A percentile compares a stretch with the other conserved stretches of the same genome.
These are phyloP conservation scores for Bergia puertoricense DNA, from an alignment of 92 coral and sea anemone genomes.

Conservation along the genomic window DNA sequence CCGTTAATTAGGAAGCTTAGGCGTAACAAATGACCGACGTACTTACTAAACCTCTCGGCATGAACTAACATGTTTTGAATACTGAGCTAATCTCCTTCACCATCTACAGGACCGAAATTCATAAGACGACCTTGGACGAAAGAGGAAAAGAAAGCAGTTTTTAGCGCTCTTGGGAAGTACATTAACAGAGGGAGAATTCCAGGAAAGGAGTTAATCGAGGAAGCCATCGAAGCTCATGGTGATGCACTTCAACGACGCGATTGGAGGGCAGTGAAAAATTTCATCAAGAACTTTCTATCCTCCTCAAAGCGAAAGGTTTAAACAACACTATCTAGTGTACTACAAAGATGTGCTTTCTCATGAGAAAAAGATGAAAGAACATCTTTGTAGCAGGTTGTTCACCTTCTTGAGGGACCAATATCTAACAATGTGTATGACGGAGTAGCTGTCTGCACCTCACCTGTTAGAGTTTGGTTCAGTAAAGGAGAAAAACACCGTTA, in stretches of 20 bases:
- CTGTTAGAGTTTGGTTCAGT: too few species aligned
- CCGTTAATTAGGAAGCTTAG: too few species aligned
- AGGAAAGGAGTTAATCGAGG: conserved; percentile 1
- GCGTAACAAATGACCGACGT: too few species aligned
- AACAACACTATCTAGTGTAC: too few species aligned
- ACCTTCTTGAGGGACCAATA: background rate
- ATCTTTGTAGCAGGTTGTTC: too few species aligned
- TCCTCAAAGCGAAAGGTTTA: too few species aligned
- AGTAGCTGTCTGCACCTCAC: background rate
- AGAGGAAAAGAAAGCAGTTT: conserved; percentile 1
- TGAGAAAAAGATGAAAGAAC: too few species aligned
- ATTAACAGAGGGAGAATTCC: conserved; percentile 10
- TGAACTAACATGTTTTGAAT: too few species aligned
- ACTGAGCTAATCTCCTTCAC: too few species aligned
- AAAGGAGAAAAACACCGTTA: too few species aligned
- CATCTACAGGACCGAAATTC: background rate
- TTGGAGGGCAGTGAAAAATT: conserved; percentile 4
- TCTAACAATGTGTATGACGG: background rate
- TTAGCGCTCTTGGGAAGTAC: background rate
- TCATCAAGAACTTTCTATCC: background rate
- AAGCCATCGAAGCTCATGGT: conserved; percentile 9
- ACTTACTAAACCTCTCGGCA: too few species aligned
- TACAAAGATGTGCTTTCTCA: too few species aligned
- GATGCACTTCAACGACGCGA: conserved; percentile 9
- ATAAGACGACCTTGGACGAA: background rate